Evolutionary conservation across 2,888 invertebrate genomes (phyloP).

Genomic region (Metopia argyrocephala): DNA sequence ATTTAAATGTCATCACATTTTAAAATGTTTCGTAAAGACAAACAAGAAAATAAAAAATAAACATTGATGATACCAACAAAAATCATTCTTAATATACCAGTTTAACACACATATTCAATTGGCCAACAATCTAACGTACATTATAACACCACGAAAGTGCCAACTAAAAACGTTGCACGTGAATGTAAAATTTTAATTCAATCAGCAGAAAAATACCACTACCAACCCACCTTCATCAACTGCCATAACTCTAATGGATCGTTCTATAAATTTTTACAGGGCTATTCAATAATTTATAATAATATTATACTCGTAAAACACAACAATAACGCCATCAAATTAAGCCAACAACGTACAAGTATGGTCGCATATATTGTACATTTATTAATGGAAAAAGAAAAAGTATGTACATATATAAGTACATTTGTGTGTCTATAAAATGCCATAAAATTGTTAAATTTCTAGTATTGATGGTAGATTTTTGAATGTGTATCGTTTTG

Average conservation of each 20-base stretch:
- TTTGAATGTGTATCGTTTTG: not conserved
- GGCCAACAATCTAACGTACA: slow-evolving; percentile 28
- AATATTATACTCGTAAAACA: slow-evolving; percentile 19
- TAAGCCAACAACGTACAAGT: not conserved
- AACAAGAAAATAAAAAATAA: not conserved
- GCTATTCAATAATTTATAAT: slow-evolving; percentile 68
- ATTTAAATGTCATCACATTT: slow-evolving; percentile 34
- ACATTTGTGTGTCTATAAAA: slow-evolving; percentile 27
- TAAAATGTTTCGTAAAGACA: slow-evolving; percentile 14
- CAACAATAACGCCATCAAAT: not conserved
- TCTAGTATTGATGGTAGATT: not conserved
- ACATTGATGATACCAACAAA: not conserved
- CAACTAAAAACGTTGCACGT: not conserved
- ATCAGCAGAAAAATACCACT: slow-evolving; percentile 6
- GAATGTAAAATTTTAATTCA: slow-evolving; percentile 36
- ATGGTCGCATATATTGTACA: slow-evolving; percentile 52
- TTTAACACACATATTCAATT: not conserved
- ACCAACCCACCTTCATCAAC: slow-evolving; percentile 49
- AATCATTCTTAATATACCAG: too few relatives aligned
- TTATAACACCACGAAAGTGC: slow-evolving; percentile 9
- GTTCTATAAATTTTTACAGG: slow-evolving; percentile 70
- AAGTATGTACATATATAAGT: too few relatives aligned
- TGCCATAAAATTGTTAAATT: not conserved
- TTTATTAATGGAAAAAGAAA: too few relatives aligned
- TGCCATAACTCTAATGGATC: slow-evolving; percentile 73